Base-by-base conservation (phyloP, 37 sponge, comb jelly and placozoan species). In the Hormiphora californensis region DNA sequence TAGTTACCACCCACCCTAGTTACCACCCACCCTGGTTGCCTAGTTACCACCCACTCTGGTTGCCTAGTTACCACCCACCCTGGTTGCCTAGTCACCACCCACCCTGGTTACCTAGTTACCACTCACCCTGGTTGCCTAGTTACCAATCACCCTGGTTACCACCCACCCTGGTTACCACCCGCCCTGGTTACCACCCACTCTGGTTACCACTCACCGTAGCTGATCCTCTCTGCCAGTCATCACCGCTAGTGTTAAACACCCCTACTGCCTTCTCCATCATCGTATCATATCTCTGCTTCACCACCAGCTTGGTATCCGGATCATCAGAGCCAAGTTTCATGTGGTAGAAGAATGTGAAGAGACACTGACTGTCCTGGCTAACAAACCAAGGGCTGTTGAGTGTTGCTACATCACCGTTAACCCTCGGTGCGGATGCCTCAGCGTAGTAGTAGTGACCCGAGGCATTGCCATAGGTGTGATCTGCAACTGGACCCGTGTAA, bases 391-490 rank as follows among this genome's bases (percentile, higher is more conserved):
- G 61, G 23, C 61, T 57, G 61, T 57, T 57, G 3, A 57, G 61
- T 5, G 61, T 57, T 5, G 61, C 61, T 5, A 19, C 3, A 57
- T 57, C 61, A 21, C 61, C 61, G 17, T 19, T 57, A 5, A 4
- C 25, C 17, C 61, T 23, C 4, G 61, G 61, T 5, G 61, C 61
- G 9, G 61, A 57, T 4, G 61, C 61, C 21, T 57, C 61, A 15
- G 61, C 61, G 61, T 57, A 57, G 61, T 57, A 57, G 61, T 57
- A 57, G 61, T 57, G 61, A 28, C 61, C 61, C 3, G 61, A 28
- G 7, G 61, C 61, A 30, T 57, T 57, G 27, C 81, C 81, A 46
- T 73, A 59, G 28, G 86, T 86, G 62, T 86, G 86, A 21, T 86
- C 86, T n/a, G 38, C 39, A 35, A 40, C 39, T 54, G 86, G 86